A percentile compares a stretch with the other conserved stretches of the same genome.
Conservation (phyloP, 2,888 invertebrate genomes). For the Eupithecia inturbata region DNA sequence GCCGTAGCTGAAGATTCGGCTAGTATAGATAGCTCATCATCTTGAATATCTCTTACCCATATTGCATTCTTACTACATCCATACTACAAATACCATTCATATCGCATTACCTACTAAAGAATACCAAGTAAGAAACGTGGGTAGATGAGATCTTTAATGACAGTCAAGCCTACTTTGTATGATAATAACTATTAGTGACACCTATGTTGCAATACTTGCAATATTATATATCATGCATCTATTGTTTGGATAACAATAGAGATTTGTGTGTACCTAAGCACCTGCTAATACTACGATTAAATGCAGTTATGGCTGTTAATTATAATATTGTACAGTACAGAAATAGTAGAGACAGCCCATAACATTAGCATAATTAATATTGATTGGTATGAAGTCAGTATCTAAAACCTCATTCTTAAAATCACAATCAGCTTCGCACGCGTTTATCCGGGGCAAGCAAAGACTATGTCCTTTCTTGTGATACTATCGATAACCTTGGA, state of each 20-base stretch:
- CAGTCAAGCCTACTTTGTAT: conserved; percentile 14
- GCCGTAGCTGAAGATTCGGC: too few species aligned
- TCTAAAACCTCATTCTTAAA: too few species aligned
- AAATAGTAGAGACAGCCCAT: neutral
- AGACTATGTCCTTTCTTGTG: neutral
- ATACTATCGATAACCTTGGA: neutral
- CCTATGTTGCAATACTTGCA: neutral
- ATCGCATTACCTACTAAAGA: neutral
- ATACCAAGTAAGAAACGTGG: neutral
- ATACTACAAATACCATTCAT: too few species aligned
- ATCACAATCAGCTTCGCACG: neutral
- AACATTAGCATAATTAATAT: neutral
- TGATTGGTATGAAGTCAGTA: neutral
- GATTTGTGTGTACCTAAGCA: conserved; percentile 22
- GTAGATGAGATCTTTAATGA: conserved; percentile 4
- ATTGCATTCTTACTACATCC: too few species aligned
- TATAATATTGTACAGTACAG: neutral
- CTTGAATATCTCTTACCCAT: too few species aligned
- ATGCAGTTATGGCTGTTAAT: conserved; percentile 20
- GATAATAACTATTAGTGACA: neutral
- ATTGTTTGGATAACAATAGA: conserved; percentile 32
- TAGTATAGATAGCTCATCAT: too few species aligned
- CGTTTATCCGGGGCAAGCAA: neutral
- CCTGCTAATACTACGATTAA: conserved; percentile 20
- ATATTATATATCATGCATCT: conserved; percentile 24